A percentile compares a stretch with the other conserved stretches of the same genome.
phyloP scores from a whole-genome alignment of 64 coral and sea anemone genomes.

The Exaiptasia diaphana region DNA sequence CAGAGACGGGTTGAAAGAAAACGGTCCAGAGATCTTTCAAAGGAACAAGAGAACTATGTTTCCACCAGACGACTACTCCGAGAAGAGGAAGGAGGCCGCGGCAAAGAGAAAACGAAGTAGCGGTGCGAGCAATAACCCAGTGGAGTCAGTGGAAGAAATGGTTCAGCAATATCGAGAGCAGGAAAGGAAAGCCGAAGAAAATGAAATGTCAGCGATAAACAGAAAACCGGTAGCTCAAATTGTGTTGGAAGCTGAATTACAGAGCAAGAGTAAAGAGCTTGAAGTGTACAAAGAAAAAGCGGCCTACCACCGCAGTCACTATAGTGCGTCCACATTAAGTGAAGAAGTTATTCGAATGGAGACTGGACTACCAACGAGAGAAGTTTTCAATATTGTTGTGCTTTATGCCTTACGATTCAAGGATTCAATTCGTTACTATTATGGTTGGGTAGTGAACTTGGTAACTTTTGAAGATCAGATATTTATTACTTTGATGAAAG shows the following conservation, averaged over 20 bases:
- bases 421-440: constrained; percentile 28
- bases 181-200: background rate
- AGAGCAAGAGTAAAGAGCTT: background rate
- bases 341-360: constrained; percentile 36
- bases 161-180: background rate
- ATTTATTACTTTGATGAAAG: constrained; percentile 50
- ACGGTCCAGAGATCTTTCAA: background rate
- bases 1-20: background rate
- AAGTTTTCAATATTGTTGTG: constrained; percentile 37
- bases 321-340: background rate
- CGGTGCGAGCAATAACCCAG: background rate
- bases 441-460: constrained; percentile 22
- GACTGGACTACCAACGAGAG: constrained; percentile 26
- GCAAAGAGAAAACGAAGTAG: background rate
- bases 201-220: background rate
- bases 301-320: background rate
- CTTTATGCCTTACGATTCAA: constrained; percentile 19
- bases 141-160: background rate
- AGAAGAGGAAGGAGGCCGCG: background rate
- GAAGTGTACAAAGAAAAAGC: background rate
- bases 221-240: background rate
- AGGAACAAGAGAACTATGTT: background rate
- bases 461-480: constrained; percentile 47
- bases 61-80: background rate
- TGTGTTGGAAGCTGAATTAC: background rate